These are phyloP conservation scores for Sebastolobus altivelis DNA, from an alignment of 2,797 vertebrate species.

Conservation along the genomic window DNA sequence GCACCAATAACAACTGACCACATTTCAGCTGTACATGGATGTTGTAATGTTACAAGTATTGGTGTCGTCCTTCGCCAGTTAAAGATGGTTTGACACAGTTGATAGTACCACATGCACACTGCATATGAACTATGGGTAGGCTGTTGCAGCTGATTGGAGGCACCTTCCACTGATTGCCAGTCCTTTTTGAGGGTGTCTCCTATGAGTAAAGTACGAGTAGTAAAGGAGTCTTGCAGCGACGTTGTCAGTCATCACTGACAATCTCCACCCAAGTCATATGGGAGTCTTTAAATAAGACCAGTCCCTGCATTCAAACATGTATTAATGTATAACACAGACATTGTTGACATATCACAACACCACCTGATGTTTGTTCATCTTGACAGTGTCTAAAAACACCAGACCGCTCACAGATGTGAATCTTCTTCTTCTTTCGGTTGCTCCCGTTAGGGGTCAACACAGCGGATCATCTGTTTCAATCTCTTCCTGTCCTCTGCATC, in stretches of 20 bases:
- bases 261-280: not conserved
- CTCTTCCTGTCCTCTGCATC: too few relatives aligned
- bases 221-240: not conserved
- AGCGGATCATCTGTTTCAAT: too few relatives aligned
- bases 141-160: not conserved
- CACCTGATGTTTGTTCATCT: constrained; percentile 4
- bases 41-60: not conserved
- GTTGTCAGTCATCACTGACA: not conserved
- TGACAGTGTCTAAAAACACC: not conserved
- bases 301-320: not conserved
- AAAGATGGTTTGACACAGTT: not conserved
- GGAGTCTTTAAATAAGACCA: not conserved
- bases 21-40: not conserved
- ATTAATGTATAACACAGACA: not conserved
- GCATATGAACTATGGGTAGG: not conserved
- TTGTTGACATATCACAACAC: not conserved
- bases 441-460: too few relatives aligned
- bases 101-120: not conserved
- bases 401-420: not conserved
- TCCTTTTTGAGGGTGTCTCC: not conserved
- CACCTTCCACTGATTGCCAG: not conserved
- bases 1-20: not conserved
- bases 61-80: not conserved
- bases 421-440: too few relatives aligned
- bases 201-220: not conserved